Evolutionary conservation across 1,140 invertebrate species (phyloP), one percentile per base, ranked within the genome.

Genomic region (Hermetia illucens): DNA sequence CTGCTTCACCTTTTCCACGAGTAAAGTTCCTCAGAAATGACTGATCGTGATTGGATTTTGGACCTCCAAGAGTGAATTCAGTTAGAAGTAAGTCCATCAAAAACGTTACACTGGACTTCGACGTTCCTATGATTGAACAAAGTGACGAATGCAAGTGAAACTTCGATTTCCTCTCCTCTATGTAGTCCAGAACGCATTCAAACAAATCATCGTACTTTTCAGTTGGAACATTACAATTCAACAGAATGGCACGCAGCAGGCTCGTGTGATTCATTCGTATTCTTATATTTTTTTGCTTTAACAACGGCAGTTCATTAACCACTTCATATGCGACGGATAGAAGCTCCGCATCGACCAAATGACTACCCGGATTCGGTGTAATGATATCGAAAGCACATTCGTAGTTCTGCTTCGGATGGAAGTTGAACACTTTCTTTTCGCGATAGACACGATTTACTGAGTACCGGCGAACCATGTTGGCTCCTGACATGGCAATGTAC

Each of bases 311-410:
- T 50, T 82, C 73, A 38, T 72, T 72, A 24, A 84, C 70, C 9
- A 90, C 73, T 62, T 91, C 82, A 63, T 75, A 75, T 1, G 79
- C 71, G 18, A 88, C 66, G 8, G 71, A 72, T n/a, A 92, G 61
- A 1, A 93, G 55, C 56, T 95, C 90, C 3, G 84, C 86, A 61
- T 94, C 90, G 12, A 80, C 71, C 54, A 91, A 69, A 6, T 82
- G 61, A 44, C 75, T 77, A 35, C 71, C 77, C 41, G 66, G 61
- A 32, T 61, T 73, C 3, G 83, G 73, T 15, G 78, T 81, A 9
- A 95, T 79, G 43, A 95, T 89, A 58, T 97, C 92, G 64, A 95
- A 95, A 3, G 85, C 83, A 64, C 86, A 92, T 61, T 94, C 89
- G 40, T 80, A 80, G 5, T 86, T 68, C 64, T 94, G 88, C 44